A percentile compares a stretch with the other conserved stretches of the same genome.
Conservation (phyloP, 2,797 vertebrate species). For the Xenops minutus region DNA sequence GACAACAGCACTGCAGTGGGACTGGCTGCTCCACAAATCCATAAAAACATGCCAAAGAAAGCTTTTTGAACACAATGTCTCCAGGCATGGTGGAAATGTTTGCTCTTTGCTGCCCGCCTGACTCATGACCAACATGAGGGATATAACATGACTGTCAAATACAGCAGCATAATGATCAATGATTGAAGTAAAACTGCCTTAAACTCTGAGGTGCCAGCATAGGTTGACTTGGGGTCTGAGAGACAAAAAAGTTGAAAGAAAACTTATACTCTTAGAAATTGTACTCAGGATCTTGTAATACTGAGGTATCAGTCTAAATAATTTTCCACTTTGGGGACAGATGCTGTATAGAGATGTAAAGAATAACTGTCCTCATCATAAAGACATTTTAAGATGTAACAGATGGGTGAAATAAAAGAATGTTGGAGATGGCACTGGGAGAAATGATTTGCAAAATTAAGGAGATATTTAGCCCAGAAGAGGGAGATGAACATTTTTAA, state of each 20-base stretch:
- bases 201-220: not conserved
- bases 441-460: not conserved
- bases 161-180: rapidly evolving
- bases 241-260: not conserved
- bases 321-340: not conserved
- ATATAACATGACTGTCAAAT: not conserved
- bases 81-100: not conserved
- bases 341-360: not conserved
- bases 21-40: conserved; percentile 3
- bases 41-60: not conserved
- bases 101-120: not conserved
- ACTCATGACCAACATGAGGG: not conserved
- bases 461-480: not conserved
- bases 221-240: rapidly evolving
- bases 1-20: not conserved
- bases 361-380: not conserved
- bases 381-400: not conserved
- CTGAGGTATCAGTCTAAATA: not conserved
- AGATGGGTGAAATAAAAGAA: not conserved
- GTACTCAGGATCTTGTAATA: not conserved
- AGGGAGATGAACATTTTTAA: not conserved
- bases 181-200: not conserved
- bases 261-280: not conserved
- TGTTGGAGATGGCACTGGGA: not conserved
- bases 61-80: not conserved